Conservation (phyloP, 2,797 vertebrate species). For the Notolepis coatsorum region DNA sequence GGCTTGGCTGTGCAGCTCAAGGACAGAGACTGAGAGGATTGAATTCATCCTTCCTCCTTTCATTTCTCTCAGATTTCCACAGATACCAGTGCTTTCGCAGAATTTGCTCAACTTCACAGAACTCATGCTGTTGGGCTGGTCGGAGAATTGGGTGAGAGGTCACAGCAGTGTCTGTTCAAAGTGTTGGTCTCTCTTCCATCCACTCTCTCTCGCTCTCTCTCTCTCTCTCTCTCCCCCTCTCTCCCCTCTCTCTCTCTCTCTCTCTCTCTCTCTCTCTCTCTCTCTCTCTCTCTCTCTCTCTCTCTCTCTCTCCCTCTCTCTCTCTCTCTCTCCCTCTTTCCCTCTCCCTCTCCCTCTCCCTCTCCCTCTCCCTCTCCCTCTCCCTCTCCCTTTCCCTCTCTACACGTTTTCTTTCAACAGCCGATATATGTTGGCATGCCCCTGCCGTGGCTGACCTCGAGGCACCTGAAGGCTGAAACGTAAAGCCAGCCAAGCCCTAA, state of each 20-base stretch:
- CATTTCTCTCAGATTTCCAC: background rate
- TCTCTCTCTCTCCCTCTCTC: background rate
- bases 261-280: background rate
- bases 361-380: background rate
- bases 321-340: background rate
- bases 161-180: slow-evolving; percentile 20
- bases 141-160: slow-evolving; percentile 69
- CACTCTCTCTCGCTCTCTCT: background rate
- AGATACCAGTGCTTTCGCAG: slow-evolving; percentile 15
- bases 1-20: background rate
- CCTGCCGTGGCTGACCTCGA: slow-evolving; percentile 29
- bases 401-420: too few relatives aligned
- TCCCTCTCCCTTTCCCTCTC: too few relatives aligned
- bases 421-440: slow-evolving; percentile 30
- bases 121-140: slow-evolving; percentile 54
- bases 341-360: too few relatives aligned
- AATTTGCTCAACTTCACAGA: slow-evolving; percentile 19
- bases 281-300: slow-evolving; percentile 1
- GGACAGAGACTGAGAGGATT: background rate
- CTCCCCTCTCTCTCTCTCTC: background rate
- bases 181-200: background rate
- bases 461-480: slow-evolving; percentile 12
- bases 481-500: background rate
- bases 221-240: background rate
- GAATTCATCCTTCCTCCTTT: background rate